A percentile compares a stretch with the other conserved stretches of the same genome.
These are phyloP conservation scores for Carassius gibelio DNA, from an alignment of 2,113 vertebrate genomes.

Conservation along the genomic window DNA sequence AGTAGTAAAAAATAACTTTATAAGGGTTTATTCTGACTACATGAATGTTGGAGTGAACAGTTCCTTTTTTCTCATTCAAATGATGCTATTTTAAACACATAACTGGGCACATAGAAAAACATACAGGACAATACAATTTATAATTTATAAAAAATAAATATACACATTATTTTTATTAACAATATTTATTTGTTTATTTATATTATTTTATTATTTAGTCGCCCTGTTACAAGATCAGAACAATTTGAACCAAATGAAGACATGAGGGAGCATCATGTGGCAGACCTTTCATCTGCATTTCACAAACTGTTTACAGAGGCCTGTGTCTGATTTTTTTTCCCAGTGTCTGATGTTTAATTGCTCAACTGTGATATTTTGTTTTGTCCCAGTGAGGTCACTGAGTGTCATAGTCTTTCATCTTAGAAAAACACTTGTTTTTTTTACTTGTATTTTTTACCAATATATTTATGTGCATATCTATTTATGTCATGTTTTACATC, in stretches of 20 bases:
- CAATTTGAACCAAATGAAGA: background rate
- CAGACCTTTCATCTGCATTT: conserved; percentile 46
- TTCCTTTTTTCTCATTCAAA: background rate
- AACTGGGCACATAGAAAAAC: too few species aligned
- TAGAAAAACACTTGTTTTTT: background rate
- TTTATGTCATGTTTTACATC: background rate
- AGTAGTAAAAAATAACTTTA: background rate
- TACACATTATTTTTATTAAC: background rate
- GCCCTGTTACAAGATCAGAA: background rate
- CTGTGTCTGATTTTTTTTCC: background rate
- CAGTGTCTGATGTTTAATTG: conserved; percentile 41
- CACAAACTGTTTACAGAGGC: conserved; percentile 24
- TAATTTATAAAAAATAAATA: background rate
- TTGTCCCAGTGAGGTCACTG: conserved; percentile 16
- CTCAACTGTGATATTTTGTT: conserved; percentile 32
- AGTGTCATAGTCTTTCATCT: background rate
- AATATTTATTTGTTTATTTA: background rate
- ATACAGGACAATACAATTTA: background rate
- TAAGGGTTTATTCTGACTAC: background rate
- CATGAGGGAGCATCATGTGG: background rate
- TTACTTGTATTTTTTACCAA: background rate
- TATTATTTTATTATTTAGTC: background rate
- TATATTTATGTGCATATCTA: background rate
- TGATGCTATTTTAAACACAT: background rate
- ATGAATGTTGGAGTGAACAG: background rate